phyloP scores from a whole-genome alignment of 2,113 vertebrate species.

The Spheniscus mendiculus region DNA sequence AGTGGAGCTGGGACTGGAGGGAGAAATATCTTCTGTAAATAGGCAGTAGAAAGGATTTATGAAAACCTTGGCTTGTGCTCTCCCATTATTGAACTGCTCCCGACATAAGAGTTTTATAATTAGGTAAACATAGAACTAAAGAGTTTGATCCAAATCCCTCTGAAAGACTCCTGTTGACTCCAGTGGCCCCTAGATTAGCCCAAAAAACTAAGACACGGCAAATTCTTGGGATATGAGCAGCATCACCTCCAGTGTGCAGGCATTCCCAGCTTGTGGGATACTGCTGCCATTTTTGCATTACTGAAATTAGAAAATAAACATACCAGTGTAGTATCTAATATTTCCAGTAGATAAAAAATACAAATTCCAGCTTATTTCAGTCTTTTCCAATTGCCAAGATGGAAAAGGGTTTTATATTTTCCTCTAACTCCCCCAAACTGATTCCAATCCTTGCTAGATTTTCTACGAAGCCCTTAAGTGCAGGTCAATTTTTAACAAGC shows the following conservation, averaged over 20 bases:
- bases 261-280: neutral
- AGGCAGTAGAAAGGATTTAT: neutral
- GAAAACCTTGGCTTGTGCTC: neutral
- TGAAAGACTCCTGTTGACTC: constrained; percentile 4
- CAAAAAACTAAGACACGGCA: neutral
- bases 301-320: neutral
- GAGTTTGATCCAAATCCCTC: neutral
- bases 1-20: neutral
- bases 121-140: neutral
- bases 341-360: neutral
- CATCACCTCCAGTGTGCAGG: neutral
- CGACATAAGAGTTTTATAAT: neutral
- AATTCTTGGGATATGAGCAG: neutral
- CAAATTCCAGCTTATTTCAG: neutral
- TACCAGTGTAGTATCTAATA: neutral
- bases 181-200: neutral
- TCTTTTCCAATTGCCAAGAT: neutral
- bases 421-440: neutral
- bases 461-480: neutral
- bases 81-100: neutral
- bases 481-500: constrained; percentile 34
- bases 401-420: neutral
- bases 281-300: neutral
- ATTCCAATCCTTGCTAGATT: neutral
- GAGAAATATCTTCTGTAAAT: neutral